phyloP scores from a whole-genome alignment of 2,888 invertebrate genomes.

The Hartigia nigra region DNA sequence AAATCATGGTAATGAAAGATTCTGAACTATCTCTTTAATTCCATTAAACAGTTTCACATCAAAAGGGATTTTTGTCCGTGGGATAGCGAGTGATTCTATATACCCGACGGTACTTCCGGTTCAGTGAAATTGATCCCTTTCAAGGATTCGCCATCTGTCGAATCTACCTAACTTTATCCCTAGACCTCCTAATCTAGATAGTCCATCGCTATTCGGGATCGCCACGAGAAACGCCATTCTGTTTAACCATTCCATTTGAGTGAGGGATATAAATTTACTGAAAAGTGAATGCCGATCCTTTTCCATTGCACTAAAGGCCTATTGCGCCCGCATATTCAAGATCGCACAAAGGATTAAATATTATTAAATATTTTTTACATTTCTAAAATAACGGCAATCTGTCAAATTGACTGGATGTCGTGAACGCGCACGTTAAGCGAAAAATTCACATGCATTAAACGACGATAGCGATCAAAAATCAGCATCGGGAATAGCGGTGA shows the following conservation, averaged over 20 bases:
- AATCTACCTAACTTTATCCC: neutral
- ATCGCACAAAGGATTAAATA: too few species aligned
- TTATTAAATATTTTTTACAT: too few species aligned
- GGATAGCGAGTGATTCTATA: neutral
- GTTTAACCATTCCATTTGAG: neutral
- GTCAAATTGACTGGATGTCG: too few species aligned
- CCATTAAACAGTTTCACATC: neutral
- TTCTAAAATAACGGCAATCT: too few species aligned
- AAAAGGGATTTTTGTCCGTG: too few species aligned
- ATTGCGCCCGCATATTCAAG: too few species aligned
- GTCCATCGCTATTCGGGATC: neutral
- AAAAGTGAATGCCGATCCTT: neutral
- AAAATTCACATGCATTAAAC: too few species aligned
- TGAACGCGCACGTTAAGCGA: too few species aligned
- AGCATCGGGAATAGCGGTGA: too few species aligned
- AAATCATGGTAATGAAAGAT: neutral
- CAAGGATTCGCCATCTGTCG: neutral
- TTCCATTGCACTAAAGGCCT: too few species aligned
- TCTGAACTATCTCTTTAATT: neutral
- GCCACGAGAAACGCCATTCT: neutral
- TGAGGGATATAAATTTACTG: neutral
- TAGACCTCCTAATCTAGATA: too few species aligned
- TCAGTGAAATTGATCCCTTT: neutral
- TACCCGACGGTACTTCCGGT: neutral
- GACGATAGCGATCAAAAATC: too few species aligned